Base-by-base conservation (phyloP, 2,888 invertebrate genomes). In the Lasioglossum malachurum region DNA sequence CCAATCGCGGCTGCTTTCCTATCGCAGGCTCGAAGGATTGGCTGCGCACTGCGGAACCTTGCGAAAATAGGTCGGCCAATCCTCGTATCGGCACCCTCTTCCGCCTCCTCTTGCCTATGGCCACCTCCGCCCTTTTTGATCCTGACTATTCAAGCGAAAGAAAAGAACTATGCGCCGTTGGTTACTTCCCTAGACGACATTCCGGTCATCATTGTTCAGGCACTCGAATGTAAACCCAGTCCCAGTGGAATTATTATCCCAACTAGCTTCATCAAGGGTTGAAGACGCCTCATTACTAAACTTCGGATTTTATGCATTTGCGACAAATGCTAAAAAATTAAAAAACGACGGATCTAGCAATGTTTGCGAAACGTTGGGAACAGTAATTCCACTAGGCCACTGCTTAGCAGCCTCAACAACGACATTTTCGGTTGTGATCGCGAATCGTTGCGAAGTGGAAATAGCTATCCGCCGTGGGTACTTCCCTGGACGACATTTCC, bases 41-140 rank as follows among this genome's bases (percentile, higher is more conserved):
- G 88, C 89, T 91, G 88, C 91, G 91, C 90, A 91, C 85, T 90
- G 91, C 90, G 89, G 91, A 87, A 91, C 81, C 83, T 83, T 84
- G 88, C 91, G 90, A 88, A 92, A 92, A 92, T 92, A 91, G 92
- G 91, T 91, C 91, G 91, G 81, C 92, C 91, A 90, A 91, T 92
- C 88, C 91, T 90, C 91, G 86, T 86, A 85, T 88, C 87, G 87
- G 89, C 86, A 86, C 87, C 88, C 82, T 91, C 87, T 89, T 88
- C 79, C 84, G 75, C 76, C 80, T 84, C 87, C 86, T 83, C 88
- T 80, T 81, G 82, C 88, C 83, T 88, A 90, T 89, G 84, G 87
- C 89, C 87, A 89, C 90, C 87, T 88, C 82, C 87, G 84, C 78
- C 85, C 89, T 85, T 88, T 87, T 60, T 87, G 74, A 81, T 79